Evolutionary conservation across 2,113 vertebrate species (phyloP), one percentile per base, ranked within the genome.

Genomic region (Nothoprocta perdicaria): DNA sequence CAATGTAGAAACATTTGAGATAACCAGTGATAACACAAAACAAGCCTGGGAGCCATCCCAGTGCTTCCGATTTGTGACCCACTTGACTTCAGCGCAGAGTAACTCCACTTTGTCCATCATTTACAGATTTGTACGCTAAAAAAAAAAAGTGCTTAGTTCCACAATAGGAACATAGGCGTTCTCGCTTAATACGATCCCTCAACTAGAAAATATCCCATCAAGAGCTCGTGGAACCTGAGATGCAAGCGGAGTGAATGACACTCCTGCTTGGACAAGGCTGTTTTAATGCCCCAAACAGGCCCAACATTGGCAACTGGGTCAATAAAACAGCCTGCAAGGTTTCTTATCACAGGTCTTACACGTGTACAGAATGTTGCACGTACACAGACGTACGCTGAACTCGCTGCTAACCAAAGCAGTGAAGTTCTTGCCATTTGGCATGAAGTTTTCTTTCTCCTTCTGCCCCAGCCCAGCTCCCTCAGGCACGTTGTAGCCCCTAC

Each of bases 1-100:
- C 87, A 84, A 71, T 88, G 53, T 62, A 85, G 80, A 91, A 92
- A 87, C 76, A 83, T 92, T 86, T 72, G 61, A 96, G 76, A 89
- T 84, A 92, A 94, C 85, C 80, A 72, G 73, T 4, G 91, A 96
- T 72, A 91, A 84, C 61, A 57, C 40, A 86, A 80, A 84, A 88
- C 15, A 6, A 12, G 29, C 4, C 46, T 57, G 80, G 73, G 79
- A 82, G 90, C 18, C 23, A 78, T 9, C 63, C 0, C 10, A 58
- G 66, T 38, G 86, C 48, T 27, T 91, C 31, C 72, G 63, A 10
- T 26, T 67, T 40, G 46, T 53, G 58, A 85, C 83, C 58, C 48
- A 45, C 55, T 31, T 15, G 22, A 78, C 35, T 33, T 92, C 21
- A 80, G 53, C 14, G 23, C 7, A 90, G 27, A 2, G 57, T 43